Percentiles rank a stretch among this genome's conserved stretches.
phyloP scores from a whole-genome alignment of 2,797 vertebrate species.

The Bradypodion pumilum region DNA sequence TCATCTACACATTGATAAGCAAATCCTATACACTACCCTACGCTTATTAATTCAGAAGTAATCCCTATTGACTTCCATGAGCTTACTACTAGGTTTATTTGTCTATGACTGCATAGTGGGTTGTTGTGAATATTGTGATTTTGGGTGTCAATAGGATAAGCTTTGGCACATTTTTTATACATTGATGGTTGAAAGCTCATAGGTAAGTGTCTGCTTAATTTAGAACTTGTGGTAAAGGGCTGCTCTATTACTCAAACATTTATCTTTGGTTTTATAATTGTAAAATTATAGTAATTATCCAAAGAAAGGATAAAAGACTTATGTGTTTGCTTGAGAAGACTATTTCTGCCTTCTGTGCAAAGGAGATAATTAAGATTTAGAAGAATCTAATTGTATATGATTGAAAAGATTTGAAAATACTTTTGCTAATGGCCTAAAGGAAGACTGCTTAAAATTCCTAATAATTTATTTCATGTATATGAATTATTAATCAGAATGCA shows the following conservation, averaged over 20 bases:
- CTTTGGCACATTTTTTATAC: background rate
- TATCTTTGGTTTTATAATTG: slow-evolving; percentile 41
- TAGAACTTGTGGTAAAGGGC: background rate
- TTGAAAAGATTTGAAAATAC: slow-evolving; percentile 38
- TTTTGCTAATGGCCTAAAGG: slow-evolving; percentile 16
- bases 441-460: slow-evolving; percentile 40
- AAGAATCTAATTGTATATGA: slow-evolving; percentile 41
- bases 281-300: slow-evolving; percentile 37
- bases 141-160: background rate
- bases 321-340: slow-evolving; percentile 39
- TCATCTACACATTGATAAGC: too few species aligned
- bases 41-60: background rate
- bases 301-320: slow-evolving; percentile 23
- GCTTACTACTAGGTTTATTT: background rate
- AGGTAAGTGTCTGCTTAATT: background rate
- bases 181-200: background rate
- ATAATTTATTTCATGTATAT: slow-evolving; percentile 52
- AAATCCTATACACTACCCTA: background rate
- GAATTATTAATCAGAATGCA: slow-evolving; percentile 41
- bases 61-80: background rate
- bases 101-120: background rate
- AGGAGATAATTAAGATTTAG: slow-evolving; percentile 59
- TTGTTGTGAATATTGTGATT: background rate
- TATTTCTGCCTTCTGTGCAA: slow-evolving; percentile 34
- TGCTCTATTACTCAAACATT: slow-evolving; percentile 22